Percentiles rank a stretch among this genome's conserved stretches.
These are phyloP conservation scores for Pristionchus pacificus DNA, from an alignment of 1,140 invertebrate genomes.

Conservation along the genomic window DNA sequence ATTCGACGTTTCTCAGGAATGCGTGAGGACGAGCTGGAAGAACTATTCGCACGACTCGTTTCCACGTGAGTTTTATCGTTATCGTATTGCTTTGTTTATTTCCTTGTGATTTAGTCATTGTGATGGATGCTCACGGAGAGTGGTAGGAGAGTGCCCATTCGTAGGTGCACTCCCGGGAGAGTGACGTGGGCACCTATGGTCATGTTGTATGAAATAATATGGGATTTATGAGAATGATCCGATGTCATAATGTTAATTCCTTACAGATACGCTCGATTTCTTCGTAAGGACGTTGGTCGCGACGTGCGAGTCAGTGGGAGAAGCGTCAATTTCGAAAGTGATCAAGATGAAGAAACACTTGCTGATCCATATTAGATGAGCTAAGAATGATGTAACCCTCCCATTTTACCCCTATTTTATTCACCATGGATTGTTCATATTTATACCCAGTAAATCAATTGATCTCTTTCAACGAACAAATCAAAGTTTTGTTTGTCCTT, in stretches of 20 bases:
- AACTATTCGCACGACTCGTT: slow-evolving; percentile 27
- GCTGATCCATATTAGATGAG: neutral
- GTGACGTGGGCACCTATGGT: too few relatives aligned
- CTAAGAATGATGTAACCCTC: too few relatives aligned
- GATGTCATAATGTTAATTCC: neutral
- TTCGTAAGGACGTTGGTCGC: neutral
- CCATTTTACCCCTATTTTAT: too few relatives aligned
- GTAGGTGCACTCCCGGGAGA: neutral
- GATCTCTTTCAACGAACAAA: too few relatives aligned
- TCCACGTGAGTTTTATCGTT: neutral
- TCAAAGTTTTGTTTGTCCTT: too few relatives aligned
- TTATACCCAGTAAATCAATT: too few relatives aligned
- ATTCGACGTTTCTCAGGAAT: slow-evolving; percentile 30
- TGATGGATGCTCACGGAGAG: neutral
- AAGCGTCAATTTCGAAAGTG: neutral
- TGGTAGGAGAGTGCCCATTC: neutral
- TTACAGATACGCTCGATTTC: slow-evolving; percentile 5
- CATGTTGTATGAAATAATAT: too few relatives aligned
- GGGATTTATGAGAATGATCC: neutral
- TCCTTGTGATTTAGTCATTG: neutral
- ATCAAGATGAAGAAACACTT: neutral
- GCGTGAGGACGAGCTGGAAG: slow-evolving; percentile 32
- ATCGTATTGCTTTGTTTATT: too few relatives aligned
- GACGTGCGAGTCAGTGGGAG: neutral
- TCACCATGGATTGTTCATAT: too few relatives aligned